These are phyloP conservation scores for Stichodactyla helianthus DNA, from an alignment of 64 coral and sea anemone genomes.

Conservation along the genomic window DNA sequence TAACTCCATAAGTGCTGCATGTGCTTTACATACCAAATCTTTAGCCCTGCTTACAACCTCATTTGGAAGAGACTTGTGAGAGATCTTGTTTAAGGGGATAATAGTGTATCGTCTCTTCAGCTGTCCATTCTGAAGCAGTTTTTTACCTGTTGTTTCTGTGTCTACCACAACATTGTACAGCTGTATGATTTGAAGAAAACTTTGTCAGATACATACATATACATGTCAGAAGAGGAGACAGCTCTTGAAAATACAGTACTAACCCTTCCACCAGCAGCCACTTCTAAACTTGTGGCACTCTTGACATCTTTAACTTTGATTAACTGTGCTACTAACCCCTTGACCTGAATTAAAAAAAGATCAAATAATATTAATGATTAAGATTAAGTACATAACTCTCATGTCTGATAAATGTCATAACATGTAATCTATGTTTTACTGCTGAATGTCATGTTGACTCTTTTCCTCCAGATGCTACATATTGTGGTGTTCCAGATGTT, in stretches of 20 bases:
- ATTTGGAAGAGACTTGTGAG: constrained; percentile 53
- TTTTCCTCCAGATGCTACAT: too few relatives aligned
- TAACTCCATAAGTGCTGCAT: too few relatives aligned
- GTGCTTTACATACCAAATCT: constrained; percentile 45
- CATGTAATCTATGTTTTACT: too few relatives aligned
- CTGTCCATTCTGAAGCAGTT: constrained; percentile 90
- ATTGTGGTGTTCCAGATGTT: too few relatives aligned
- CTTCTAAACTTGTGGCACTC: constrained; percentile 80
- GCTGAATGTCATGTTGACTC: too few relatives aligned
- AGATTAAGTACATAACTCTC: too few relatives aligned
- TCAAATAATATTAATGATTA: background rate
- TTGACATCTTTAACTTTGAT: constrained; percentile 90
- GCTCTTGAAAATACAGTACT: background rate
- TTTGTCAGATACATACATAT: background rate
- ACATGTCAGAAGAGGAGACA: background rate
- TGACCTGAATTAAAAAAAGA: constrained; percentile 41
- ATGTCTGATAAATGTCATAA: too few relatives aligned
- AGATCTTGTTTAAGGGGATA: constrained; percentile 94
- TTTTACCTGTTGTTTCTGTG: constrained; percentile 87
- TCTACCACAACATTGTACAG: constrained; percentile 98
- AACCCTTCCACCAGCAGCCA: constrained; percentile 24
- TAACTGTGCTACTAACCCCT: constrained; percentile 81
- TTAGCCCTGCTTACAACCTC: constrained; percentile 81
- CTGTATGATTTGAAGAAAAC: constrained; percentile 23
- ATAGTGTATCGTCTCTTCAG: constrained; percentile 90